Percentiles rank a stretch among this genome's conserved stretches.
Evolutionary conservation across 2,888 invertebrate species (phyloP).

Genomic region (Agriopis aurantiaria): DNA sequence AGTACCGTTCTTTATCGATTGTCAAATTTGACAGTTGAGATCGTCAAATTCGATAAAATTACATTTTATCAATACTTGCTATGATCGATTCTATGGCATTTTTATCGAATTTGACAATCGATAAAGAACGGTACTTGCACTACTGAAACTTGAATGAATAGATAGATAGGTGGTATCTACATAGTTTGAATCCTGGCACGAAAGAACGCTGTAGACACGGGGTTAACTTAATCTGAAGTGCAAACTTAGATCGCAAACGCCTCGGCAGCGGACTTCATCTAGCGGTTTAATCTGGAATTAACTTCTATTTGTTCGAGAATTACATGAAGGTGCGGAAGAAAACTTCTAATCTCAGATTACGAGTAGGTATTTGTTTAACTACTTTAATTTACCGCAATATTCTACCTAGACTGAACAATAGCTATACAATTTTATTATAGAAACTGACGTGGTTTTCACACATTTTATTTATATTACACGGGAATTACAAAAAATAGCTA

Average conservation of each 20-base stretch:
- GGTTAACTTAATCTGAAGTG: slow-evolving; percentile 45
- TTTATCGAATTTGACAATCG: no score
- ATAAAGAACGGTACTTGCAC: no score
- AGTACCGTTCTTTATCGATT: no score
- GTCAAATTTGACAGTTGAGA: no score
- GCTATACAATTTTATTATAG: no score
- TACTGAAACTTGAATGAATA: no score
- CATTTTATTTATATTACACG: no score
- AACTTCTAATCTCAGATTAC: neutral
- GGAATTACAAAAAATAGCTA: no score
- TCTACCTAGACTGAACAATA: neutral
- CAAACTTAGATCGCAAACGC: slow-evolving; percentile 43
- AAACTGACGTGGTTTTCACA: no score
- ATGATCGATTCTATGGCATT: no score
- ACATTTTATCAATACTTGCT: no score
- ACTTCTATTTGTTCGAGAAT: slow-evolving; percentile 42
- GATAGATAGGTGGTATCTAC: slow-evolving; percentile 1
- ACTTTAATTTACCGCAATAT: neutral
- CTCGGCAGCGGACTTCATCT: slow-evolving; percentile 38
- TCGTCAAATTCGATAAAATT: no score
- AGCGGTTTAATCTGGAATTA: slow-evolving; percentile 44
- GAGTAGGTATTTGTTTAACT: slow-evolving; percentile 1
- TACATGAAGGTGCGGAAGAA: slow-evolving; percentile 19
- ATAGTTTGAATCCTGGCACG: slow-evolving; percentile 10
- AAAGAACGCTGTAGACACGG: slow-evolving; percentile 41